phyloP scores from a whole-genome alignment of 2,888 invertebrate genomes.

The Lasioglossum lativentre region DNA sequence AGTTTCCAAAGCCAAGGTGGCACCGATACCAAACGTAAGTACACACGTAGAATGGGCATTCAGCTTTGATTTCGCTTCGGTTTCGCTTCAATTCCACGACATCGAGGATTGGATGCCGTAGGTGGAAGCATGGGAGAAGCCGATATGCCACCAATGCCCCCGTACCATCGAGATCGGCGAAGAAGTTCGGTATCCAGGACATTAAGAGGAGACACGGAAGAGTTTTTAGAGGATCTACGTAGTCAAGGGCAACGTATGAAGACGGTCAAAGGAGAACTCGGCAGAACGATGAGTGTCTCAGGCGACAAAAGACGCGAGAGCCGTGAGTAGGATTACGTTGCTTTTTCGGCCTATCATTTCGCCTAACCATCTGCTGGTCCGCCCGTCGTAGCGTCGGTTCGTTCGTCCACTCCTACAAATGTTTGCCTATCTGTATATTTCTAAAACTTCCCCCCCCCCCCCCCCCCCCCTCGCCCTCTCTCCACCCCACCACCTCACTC shows the following conservation, averaged over 20 bases:
- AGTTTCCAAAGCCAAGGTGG: conserved; percentile 89
- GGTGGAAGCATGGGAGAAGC: conserved; percentile 84
- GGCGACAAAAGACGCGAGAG: conserved; percentile 87
- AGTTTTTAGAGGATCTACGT: conserved; percentile 88
- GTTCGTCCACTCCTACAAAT: conserved; percentile 43
- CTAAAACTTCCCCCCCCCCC: conserved; percentile 44
- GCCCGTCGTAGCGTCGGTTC: conserved; percentile 40
- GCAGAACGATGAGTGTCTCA: conserved; percentile 92
- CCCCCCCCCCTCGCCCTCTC: too few species aligned
- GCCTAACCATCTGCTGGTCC: conserved; percentile 64
- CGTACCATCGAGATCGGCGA: conserved; percentile 89
- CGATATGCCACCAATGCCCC: conserved; percentile 85
- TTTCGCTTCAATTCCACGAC: neutral
- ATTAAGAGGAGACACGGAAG: conserved; percentile 92
- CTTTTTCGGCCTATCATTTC: conserved; percentile 71
- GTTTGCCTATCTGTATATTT: conserved; percentile 51
- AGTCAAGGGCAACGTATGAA: conserved; percentile 87
- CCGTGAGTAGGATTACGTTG: conserved; percentile 87
- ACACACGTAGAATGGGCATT: neutral
- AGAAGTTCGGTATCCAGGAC: conserved; percentile 92
- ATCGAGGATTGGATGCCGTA: conserved; percentile 32
- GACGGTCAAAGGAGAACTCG: conserved; percentile 91
- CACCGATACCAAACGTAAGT: conserved; percentile 82
- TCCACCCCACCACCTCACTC: conserved; percentile 11
- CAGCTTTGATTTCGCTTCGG: neutral